These are phyloP conservation scores for Tenodera sinensis DNA, from an alignment of 2,888 invertebrate genomes.

Conservation along the genomic window DNA sequence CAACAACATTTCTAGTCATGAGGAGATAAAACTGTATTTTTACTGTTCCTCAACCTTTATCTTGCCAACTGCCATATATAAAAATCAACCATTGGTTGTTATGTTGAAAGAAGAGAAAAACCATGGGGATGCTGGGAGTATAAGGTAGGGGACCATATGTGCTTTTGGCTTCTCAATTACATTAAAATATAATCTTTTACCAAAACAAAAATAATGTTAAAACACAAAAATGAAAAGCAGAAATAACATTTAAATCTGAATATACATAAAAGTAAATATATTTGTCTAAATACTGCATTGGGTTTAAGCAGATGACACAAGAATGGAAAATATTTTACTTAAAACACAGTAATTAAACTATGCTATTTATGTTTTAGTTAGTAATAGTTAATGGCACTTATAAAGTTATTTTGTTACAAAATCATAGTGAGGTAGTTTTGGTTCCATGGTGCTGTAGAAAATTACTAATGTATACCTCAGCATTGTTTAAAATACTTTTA, in stretches of 20 bases:
- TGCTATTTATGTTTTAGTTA: constrained; percentile 12
- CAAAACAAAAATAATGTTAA: not conserved
- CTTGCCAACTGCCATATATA: not conserved
- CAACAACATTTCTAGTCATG: constrained; percentile 17
- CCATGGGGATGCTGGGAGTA: not conserved
- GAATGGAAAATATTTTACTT: constrained; percentile 4
- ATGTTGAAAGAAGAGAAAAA: not conserved
- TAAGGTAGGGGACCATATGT: constrained; percentile 1
- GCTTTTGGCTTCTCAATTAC: not conserved
- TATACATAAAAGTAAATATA: not conserved
- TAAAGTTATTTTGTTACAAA: constrained; percentile 12
- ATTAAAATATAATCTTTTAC: not conserved
- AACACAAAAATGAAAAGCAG: not conserved
- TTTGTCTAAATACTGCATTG: constrained; percentile 1
- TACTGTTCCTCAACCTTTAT: not conserved
- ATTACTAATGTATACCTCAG: constrained; percentile 8
- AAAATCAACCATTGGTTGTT: not conserved
- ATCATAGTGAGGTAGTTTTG: not conserved
- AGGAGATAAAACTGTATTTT: not conserved
- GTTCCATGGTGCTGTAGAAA: constrained; percentile 15
- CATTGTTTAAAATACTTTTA: not conserved
- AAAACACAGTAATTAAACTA: not conserved
- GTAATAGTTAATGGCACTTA: constrained; percentile 4
- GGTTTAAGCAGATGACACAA: not conserved
- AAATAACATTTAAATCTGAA: not conserved